These are phyloP conservation scores for Dipodomys ordii DNA, from an alignment of 2,113 vertebrate genomes.

Conservation along the genomic window DNA sequence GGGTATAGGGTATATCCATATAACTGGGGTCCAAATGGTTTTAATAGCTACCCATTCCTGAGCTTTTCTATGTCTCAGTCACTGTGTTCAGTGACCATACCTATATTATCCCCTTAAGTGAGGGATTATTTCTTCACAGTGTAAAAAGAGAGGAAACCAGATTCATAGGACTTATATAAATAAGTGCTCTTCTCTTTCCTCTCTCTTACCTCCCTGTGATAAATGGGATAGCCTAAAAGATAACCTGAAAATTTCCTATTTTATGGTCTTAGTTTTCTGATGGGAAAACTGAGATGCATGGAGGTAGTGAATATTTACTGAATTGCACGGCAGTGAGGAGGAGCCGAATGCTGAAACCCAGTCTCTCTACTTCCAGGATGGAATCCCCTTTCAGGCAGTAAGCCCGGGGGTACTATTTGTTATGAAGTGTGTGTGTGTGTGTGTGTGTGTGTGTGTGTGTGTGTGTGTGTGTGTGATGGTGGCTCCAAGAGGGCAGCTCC, in stretches of 20 bases:
- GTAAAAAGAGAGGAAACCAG: slow-evolving; percentile 43
- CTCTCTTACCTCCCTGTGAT: background rate
- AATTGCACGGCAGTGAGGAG: background rate
- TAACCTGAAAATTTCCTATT: background rate
- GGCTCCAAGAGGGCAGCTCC: background rate
- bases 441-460: too few species aligned
- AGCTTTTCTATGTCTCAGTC: slow-evolving; percentile 27
- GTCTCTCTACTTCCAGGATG: too few species aligned
- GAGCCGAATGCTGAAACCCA: background rate
- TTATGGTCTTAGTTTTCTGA: background rate
- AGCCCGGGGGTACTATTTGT: background rate
- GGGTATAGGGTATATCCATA: background rate
- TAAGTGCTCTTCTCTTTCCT: background rate
- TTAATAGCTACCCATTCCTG: background rate
- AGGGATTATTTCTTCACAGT: background rate
- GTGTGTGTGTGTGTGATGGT: background rate
- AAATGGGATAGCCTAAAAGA: slow-evolving; percentile 36
- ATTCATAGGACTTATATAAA: slow-evolving; percentile 43
- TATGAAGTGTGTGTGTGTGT: background rate
- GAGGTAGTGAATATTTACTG: background rate
- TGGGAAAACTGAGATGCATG: slow-evolving; percentile 13
- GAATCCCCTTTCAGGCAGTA: background rate
- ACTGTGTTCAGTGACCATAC: slow-evolving; percentile 9
- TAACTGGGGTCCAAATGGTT: background rate
- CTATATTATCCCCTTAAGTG: slow-evolving; percentile 10